Evolutionary conservation across 2,888 invertebrate species (phyloP).

Genomic region (Panzeria rudis): DNA sequence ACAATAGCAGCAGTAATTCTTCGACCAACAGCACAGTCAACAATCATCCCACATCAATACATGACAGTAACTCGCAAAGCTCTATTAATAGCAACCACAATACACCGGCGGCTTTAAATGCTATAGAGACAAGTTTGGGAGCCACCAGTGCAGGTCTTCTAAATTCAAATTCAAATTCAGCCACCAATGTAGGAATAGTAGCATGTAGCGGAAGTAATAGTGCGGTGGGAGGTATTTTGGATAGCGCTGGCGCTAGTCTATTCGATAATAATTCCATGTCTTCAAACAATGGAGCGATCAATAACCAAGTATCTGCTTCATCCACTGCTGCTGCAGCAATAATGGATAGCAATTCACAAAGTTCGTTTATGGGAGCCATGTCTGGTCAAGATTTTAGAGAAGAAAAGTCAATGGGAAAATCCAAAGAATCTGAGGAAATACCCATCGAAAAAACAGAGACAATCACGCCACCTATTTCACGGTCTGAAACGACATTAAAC

Average conservation of each 20-base stretch:
- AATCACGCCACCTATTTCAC: not conserved
- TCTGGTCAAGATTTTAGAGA: slow-evolving; percentile 62
- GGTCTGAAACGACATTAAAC: slow-evolving; percentile 55
- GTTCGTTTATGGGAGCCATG: slow-evolving; percentile 76
- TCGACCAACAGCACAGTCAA: slow-evolving; percentile 83
- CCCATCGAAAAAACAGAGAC: slow-evolving; percentile 57
- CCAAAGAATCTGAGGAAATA: slow-evolving; percentile 58
- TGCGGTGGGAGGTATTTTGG: slow-evolving; percentile 73
- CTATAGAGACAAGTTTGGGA: slow-evolving; percentile 73
- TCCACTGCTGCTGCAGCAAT: slow-evolving; percentile 79
- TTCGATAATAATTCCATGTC: slow-evolving; percentile 82
- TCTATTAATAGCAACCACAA: slow-evolving; percentile 80
- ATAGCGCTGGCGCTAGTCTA: slow-evolving; percentile 78
- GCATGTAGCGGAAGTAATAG: slow-evolving; percentile 76
- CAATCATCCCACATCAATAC: slow-evolving; percentile 83
- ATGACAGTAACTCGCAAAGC: slow-evolving; percentile 83
- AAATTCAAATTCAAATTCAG: slow-evolving; percentile 81
- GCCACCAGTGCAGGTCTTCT: slow-evolving; percentile 75
- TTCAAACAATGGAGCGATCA: slow-evolving; percentile 78
- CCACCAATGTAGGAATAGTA: slow-evolving; percentile 74
- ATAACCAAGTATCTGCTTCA: slow-evolving; percentile 76
- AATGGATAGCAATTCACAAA: slow-evolving; percentile 81
- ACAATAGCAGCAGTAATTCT: slow-evolving; percentile 83
- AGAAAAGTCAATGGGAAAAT: slow-evolving; percentile 57
- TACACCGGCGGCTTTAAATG: slow-evolving; percentile 51